Conservation (phyloP, 1,140 invertebrate genomes). For the Scaptomyza pallida region DNA sequence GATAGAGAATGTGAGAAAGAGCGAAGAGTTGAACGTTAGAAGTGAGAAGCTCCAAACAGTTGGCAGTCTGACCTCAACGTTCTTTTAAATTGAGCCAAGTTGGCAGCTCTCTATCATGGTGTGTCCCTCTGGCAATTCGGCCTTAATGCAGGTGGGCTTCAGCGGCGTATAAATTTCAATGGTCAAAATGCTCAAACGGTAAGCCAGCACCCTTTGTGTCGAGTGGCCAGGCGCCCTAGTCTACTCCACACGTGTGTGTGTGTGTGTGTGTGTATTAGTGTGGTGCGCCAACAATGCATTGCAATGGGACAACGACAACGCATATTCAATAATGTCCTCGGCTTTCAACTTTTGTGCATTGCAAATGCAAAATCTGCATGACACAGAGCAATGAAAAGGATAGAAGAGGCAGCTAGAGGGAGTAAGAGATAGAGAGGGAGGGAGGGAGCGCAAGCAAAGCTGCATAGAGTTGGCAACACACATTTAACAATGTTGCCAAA, state of each 20-base stretch:
- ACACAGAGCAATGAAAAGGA: neutral
- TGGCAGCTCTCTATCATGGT: slow-evolving; percentile 20
- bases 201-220: slow-evolving; percentile 53
- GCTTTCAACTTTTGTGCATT: slow-evolving; percentile 77
- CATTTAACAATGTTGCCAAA: slow-evolving; percentile 76
- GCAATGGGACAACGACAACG: slow-evolving; percentile 64
- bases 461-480: slow-evolving; percentile 61
- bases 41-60: slow-evolving; percentile 18
- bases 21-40: no score
- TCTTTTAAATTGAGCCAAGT: slow-evolving; percentile 38
- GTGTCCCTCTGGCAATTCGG: slow-evolving; percentile 34
- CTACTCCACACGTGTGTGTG: neutral
- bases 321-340: slow-evolving; percentile 80
- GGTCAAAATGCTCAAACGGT: slow-evolving; percentile 61
- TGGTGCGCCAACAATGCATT: slow-evolving; percentile 47
- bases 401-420: neutral
- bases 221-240: slow-evolving; percentile 23
- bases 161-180: slow-evolving; percentile 76
- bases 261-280: neutral
- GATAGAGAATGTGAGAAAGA: neutral
- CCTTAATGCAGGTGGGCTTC: slow-evolving; percentile 57
- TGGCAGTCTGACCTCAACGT: slow-evolving; percentile 47
- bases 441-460: neutral
- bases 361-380: slow-evolving; percentile 68
- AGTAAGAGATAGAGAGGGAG: neutral